Base-by-base conservation (phyloP, 1,140 invertebrate genomes). In the Wiebesia pumilae region DNA sequence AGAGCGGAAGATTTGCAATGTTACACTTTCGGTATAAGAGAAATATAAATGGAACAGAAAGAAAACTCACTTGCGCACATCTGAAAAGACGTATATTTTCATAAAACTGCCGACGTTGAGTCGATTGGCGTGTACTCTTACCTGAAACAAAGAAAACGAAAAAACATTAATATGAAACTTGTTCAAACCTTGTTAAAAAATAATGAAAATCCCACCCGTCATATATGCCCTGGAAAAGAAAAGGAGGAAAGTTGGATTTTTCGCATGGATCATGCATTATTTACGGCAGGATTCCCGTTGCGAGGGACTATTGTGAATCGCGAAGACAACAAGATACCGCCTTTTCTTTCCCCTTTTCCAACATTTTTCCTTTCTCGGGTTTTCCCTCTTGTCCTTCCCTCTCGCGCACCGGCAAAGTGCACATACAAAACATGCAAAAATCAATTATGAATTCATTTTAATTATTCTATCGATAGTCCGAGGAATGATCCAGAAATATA, bases 81-180 rank as follows among this genome's bases (percentile, higher is more conserved):
- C 58, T 71, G 67, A n/a, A 24, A 14, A 69, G 38, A 71, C 43
- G 16, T 80, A 35, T 43, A 87, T 80, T 87, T 79, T 83, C 71
- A 83, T 43, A 58, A 83, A 58, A 80, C 43, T 71, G 69, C 19
- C 30, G 67, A 14, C 35, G 27, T 1, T 77, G 30, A 33, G 35
- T 85, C 38, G 12, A 35, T 79, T 73, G 38, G 14, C 19, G 51
- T 65, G 10, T 67, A 43, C 33, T 83, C 85, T 87, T 87, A 83
- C 85, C 85, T 87, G 85, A 21, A 87, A 87, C 62, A 83, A 19
- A 79, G 33, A 69, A 79, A 83, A n/a, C 1, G 54, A 35, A 73
- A 51, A 77, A 73, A 71, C 21, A 51, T 83, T 87, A 87, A 83
- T 87, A 71, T 43, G 35, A 58, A 21, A 67, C 33, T 65, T 24